Evolutionary conservation across 2,797 vertebrate genomes (phyloP).

Genomic region (Tadarida brasiliensis): DNA sequence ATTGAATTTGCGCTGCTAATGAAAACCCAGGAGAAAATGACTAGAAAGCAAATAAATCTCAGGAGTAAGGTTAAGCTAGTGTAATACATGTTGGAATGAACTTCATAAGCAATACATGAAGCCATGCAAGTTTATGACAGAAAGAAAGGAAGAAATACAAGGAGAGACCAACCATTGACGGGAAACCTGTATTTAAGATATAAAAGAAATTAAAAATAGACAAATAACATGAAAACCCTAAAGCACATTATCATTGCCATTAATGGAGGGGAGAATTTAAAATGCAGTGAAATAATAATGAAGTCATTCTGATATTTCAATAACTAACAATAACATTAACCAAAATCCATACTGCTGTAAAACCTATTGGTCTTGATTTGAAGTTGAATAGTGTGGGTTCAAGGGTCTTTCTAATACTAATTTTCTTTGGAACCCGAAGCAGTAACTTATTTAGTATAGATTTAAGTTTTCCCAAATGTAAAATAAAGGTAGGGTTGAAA

Average conservation of each 20-base stretch:
- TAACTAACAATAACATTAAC: constrained; percentile 1
- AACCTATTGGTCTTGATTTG: neutral
- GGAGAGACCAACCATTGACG: neutral
- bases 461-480: neutral
- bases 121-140: neutral
- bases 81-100: neutral
- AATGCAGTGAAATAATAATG: neutral
- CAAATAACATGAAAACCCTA: neutral
- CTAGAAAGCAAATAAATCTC: neutral
- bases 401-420: neutral
- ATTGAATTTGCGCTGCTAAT: constrained; percentile 42
- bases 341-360: neutral
- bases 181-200: neutral
- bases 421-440: neutral
- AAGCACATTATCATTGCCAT: neutral
- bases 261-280: neutral
- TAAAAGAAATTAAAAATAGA: constrained; percentile 11
- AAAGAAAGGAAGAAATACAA: constrained; percentile 2
- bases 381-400: neutral
- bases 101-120: neutral
- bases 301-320: neutral
- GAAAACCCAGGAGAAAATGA: constrained; percentile 7
- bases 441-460: neutral
- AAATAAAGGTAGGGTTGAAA: neutral
- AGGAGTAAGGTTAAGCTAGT: neutral